phyloP scores from a whole-genome alignment of 2,797 vertebrate genomes.

The Urocyon cinereoargenteus region DNA sequence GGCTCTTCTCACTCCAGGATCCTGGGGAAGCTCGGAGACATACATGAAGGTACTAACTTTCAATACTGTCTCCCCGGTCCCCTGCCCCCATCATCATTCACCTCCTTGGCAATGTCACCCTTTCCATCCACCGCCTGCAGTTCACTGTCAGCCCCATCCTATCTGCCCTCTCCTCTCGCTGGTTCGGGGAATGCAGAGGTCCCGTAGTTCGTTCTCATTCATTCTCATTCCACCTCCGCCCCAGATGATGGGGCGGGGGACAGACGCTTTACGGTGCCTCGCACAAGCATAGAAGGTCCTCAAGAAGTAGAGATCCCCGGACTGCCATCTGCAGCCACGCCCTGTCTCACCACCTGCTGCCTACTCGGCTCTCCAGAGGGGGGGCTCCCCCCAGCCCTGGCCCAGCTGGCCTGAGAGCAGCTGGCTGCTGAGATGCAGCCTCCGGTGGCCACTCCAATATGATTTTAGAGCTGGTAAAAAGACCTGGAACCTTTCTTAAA shows the following conservation, averaged over 20 bases:
- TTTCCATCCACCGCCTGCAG: background rate
- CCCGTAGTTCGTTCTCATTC: background rate
- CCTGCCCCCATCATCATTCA: background rate
- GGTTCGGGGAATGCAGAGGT: background rate
- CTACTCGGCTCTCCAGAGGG: background rate
- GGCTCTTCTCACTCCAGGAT: background rate
- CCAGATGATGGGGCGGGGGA: background rate
- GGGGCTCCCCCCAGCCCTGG: background rate
- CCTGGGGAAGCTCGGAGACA: background rate
- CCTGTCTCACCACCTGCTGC: background rate
- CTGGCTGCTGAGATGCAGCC: background rate
- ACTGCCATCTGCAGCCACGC: background rate
- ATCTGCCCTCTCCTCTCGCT: background rate
- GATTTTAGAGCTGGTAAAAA: conserved; percentile 24
- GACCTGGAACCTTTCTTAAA: background rate
- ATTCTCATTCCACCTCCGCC: background rate
- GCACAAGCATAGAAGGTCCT: background rate
- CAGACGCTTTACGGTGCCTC: background rate
- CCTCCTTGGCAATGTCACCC: background rate
- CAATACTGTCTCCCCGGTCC: background rate
- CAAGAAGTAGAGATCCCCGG: background rate
- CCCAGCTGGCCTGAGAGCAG: background rate
- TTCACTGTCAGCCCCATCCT: background rate
- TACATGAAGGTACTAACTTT: background rate
- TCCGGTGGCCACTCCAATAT: background rate